Evolutionary conservation across 1,140 invertebrate genomes (phyloP).

Genomic region (Colletes gigas): DNA sequence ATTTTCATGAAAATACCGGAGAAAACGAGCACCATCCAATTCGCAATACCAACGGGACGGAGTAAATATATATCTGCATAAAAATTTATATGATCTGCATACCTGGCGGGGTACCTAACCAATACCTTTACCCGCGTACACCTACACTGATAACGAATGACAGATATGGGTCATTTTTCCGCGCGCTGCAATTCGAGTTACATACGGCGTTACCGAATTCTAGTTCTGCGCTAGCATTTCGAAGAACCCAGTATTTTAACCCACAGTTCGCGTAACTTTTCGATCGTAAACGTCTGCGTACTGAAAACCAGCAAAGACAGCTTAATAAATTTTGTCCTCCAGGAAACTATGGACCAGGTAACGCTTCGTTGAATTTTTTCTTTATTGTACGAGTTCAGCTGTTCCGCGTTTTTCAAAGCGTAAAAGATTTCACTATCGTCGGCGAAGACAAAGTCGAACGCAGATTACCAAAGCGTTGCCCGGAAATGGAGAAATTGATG

Average conservation of each 20-base stretch:
- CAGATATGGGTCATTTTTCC: conserved; percentile 27
- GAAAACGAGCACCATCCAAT: conserved; percentile 43
- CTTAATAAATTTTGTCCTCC: too few species aligned
- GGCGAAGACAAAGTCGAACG: background rate
- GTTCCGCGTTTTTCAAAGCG: background rate
- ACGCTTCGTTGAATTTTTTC: too few species aligned
- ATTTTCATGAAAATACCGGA: conserved; percentile 55
- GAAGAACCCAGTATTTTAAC: too few species aligned
- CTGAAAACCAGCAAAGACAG: too few species aligned
- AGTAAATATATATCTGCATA: conserved; percentile 53
- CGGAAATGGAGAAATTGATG: conserved; percentile 58
- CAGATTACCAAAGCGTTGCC: conserved; percentile 47
- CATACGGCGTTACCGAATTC: background rate
- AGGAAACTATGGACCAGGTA: too few species aligned
- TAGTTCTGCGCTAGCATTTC: background rate
- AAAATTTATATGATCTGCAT: conserved; percentile 62
- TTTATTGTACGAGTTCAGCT: too few species aligned
- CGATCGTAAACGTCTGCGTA: too few species aligned
- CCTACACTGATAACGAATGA: conserved; percentile 35
- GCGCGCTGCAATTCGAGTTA: background rate
- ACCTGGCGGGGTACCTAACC: conserved; percentile 27
- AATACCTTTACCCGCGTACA: conserved; percentile 17
- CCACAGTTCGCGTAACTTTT: too few species aligned
- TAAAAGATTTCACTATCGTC: conserved; percentile 4
- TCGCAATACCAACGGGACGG: conserved; percentile 27